These are phyloP conservation scores for Sphyrna mokarran DNA, from an alignment of 2,113 vertebrate genomes.

Conservation along the genomic window DNA sequence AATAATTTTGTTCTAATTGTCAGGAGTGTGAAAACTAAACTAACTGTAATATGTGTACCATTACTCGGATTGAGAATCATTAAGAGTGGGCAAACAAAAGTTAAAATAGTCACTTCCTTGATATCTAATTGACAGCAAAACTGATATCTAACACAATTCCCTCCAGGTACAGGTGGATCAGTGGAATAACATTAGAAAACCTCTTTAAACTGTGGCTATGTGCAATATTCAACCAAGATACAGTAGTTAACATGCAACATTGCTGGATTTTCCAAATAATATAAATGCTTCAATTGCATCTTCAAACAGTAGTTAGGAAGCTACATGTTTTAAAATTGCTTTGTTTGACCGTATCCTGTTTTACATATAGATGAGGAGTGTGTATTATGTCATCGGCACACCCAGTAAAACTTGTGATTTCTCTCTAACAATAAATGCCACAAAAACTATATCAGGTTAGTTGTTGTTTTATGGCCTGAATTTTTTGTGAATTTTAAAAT, in stretches of 20 bases:
- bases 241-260: neutral
- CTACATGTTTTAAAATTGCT: slow-evolving; percentile 31
- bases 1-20: neutral
- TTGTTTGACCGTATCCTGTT: slow-evolving; percentile 35
- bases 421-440: neutral
- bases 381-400: slow-evolving; percentile 65
- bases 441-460: neutral
- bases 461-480: neutral
- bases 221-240: neutral
- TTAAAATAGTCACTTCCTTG: neutral
- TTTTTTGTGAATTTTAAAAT: neutral
- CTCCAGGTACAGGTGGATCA: neutral
- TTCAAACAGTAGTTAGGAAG: neutral
- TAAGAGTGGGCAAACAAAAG: neutral
- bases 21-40: no score
- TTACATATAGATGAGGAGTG: slow-evolving; percentile 66
- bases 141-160: neutral
- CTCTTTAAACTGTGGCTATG: neutral
- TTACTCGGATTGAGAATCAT: neutral
- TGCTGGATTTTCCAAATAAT: neutral
- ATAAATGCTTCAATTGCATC: neutral
- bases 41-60: neutral
- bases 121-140: neutral
- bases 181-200: neutral
- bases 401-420: slow-evolving; percentile 67